Conservation (phyloP, 2,797 vertebrate genomes). For the Telmatherina bonti region DNA sequence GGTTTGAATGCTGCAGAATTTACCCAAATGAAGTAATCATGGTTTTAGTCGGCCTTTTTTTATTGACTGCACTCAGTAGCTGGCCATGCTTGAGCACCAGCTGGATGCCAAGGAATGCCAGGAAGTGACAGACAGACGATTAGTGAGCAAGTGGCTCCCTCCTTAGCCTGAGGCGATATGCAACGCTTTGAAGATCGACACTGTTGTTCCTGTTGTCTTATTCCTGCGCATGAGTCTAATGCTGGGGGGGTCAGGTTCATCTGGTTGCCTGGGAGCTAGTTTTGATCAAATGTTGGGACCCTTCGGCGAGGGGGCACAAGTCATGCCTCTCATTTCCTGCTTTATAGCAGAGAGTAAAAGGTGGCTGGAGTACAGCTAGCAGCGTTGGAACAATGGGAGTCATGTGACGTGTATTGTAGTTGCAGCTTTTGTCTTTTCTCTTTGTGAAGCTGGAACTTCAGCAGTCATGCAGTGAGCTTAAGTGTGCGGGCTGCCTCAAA, state of each 20-base stretch:
- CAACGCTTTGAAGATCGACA: slow-evolving; percentile 69
- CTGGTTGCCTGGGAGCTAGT: slow-evolving; percentile 61
- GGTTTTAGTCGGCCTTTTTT: slow-evolving; percentile 47
- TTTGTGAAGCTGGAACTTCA: slow-evolving; percentile 45
- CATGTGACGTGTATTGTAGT: slow-evolving; percentile 24
- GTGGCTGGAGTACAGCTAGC: slow-evolving; percentile 38
- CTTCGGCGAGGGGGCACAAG: slow-evolving; percentile 48
- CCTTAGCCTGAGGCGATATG: slow-evolving; percentile 63
- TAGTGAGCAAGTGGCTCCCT: slow-evolving; percentile 75
- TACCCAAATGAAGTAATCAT: slow-evolving; percentile 45
- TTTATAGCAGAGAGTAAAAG: slow-evolving; percentile 37
- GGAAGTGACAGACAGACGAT: slow-evolving; percentile 76
- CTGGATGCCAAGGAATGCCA: slow-evolving; percentile 72
- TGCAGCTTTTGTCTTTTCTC: slow-evolving; percentile 36
- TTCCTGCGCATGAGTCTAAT: slow-evolving; percentile 54
- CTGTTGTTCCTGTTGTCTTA: slow-evolving; percentile 55
- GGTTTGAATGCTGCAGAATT: slow-evolving; percentile 24
- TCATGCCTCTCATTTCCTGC: slow-evolving; percentile 61
- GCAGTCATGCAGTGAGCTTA: slow-evolving; percentile 1
- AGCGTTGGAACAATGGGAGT: slow-evolving; percentile 26
- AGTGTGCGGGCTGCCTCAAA: slow-evolving; percentile 5
- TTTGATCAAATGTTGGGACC: slow-evolving; percentile 68
- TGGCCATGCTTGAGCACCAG: slow-evolving; percentile 65
- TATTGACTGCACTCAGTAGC: slow-evolving; percentile 50
- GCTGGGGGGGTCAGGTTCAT: slow-evolving; percentile 63